These are phyloP conservation scores for Anguilla obscura DNA, from an alignment of 2,797 vertebrate species.

Conservation along the genomic window DNA sequence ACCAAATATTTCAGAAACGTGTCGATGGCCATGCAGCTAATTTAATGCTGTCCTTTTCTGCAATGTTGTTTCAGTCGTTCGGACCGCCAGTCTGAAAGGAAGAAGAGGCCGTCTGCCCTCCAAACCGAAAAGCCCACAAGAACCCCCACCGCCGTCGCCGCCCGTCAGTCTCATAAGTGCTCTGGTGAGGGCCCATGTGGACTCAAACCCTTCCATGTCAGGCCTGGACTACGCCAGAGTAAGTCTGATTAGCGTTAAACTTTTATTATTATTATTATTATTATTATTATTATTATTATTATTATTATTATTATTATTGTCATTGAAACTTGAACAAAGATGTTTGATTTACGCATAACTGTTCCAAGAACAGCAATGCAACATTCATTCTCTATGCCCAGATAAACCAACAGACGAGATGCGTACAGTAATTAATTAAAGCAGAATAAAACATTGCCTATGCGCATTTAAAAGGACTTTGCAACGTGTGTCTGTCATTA, in stretches of 20 bases:
- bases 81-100: slow-evolving; percentile 96
- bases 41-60: slow-evolving; percentile 26
- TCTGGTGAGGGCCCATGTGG: slow-evolving; percentile 95
- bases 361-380: background rate
- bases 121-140: slow-evolving; percentile 98
- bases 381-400: background rate
- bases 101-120: slow-evolving; percentile 95
- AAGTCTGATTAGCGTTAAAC: slow-evolving; percentile 62
- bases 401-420: background rate
- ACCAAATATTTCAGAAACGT: slow-evolving; percentile 25
- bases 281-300: background rate
- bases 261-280: slow-evolving; percentile 14
- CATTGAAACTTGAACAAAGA: background rate
- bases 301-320: background rate
- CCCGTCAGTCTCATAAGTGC: slow-evolving; percentile 98
- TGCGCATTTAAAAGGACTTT: background rate
- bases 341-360: background rate
- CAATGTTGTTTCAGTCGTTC: slow-evolving; percentile 79
- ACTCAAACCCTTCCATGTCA: slow-evolving; percentile 98
- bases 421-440: background rate
- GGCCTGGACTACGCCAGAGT: slow-evolving; percentile 97
- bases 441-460: background rate
- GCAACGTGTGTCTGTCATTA: background rate
- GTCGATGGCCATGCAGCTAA: background rate
- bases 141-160: slow-evolving; percentile 91